Percentiles rank a stretch among this genome's conserved stretches.
Evolutionary conservation across 2,113 vertebrate genomes (phyloP).

Genomic region (Lontra canadensis): DNA sequence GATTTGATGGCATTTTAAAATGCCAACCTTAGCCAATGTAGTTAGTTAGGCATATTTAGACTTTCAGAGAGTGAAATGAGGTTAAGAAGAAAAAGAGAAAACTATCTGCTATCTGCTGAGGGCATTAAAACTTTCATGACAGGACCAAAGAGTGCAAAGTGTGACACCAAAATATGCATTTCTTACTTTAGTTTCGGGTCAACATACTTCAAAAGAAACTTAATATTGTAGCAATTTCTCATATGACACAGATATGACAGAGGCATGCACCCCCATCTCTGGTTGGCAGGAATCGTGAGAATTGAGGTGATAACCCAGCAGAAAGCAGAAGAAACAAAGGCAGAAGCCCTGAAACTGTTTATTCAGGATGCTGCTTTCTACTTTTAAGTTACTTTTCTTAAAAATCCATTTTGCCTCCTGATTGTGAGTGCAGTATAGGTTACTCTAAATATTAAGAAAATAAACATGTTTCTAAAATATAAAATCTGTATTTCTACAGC

Average conservation of each 20-base stretch:
- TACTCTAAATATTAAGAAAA: neutral
- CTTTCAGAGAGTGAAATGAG: slow-evolving; percentile 52
- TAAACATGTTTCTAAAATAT: neutral
- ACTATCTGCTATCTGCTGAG: neutral
- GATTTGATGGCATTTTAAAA: slow-evolving; percentile 73
- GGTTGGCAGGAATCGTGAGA: neutral
- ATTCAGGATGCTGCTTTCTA: neutral
- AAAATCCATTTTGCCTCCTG: neutral
- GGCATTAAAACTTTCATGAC: slow-evolving; percentile 47
- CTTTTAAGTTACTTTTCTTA: neutral
- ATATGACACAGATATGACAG: neutral
- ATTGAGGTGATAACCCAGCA: slow-evolving; percentile 25
- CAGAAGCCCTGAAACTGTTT: neutral
- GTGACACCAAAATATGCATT: slow-evolving; percentile 35
- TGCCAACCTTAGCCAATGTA: slow-evolving; percentile 73
- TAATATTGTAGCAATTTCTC: slow-evolving; percentile 28
- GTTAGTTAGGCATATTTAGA: slow-evolving; percentile 71
- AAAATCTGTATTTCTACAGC: neutral
- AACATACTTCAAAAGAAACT: slow-evolving; percentile 54
- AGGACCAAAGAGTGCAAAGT: neutral
- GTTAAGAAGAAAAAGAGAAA: neutral
- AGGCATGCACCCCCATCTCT: neutral
- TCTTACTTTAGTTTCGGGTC: neutral
- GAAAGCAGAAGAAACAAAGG: slow-evolving; percentile 5
- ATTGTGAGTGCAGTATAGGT: neutral